phyloP scores from a whole-genome alignment of 2,113 vertebrate genomes.

The Anseranas semipalmata region DNA sequence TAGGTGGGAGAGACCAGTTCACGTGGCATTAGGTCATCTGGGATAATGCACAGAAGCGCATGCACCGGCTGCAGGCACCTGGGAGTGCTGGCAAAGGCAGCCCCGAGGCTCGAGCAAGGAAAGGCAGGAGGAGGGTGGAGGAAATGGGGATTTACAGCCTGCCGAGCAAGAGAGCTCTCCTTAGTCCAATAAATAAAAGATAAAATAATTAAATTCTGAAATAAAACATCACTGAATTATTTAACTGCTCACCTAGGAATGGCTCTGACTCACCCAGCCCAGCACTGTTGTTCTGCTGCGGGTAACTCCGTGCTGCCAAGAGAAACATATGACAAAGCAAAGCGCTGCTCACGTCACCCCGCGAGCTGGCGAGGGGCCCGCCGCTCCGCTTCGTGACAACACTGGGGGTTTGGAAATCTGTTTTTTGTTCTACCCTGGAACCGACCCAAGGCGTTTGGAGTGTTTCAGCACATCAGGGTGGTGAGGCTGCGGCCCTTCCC shows the following conservation, averaged over 20 bases:
- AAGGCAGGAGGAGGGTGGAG: neutral
- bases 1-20: neutral
- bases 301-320: neutral
- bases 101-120: neutral
- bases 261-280: neutral
- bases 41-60: neutral
- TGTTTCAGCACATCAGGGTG: too few relatives aligned
- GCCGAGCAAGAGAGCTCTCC: neutral
- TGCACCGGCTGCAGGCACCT: neutral
- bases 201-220: conserved; percentile 35
- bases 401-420: rapidly evolving
- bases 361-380: neutral
- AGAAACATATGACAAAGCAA: rapidly evolving
- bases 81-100: neutral
- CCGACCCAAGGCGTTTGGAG: rapidly evolving
- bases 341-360: too few relatives aligned
- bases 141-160: neutral
- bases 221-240: neutral
- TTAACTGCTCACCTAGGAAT: neutral
- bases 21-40: neutral
- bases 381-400: rapidly evolving
- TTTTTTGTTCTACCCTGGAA: neutral
- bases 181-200: conserved; percentile 24
- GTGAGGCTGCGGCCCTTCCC: neutral
- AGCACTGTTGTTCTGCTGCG: neutral